Conservation (phyloP, 2,888 invertebrate genomes). For the Tetanocera ferruginea region DNA sequence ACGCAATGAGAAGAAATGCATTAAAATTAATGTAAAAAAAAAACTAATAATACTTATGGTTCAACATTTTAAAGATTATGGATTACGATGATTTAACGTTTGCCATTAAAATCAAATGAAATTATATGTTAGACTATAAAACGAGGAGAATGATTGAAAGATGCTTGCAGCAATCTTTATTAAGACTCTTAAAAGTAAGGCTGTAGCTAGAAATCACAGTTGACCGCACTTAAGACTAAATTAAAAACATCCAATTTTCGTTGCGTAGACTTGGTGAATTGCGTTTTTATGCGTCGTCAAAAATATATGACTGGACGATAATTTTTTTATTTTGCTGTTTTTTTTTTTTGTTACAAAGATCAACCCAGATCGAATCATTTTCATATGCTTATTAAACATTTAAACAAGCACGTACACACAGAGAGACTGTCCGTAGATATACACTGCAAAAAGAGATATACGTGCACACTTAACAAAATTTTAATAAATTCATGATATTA, state of each 20-base stretch:
- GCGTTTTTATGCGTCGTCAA: conserved; percentile 15
- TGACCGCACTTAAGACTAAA: neutral
- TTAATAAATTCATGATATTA: too few species aligned
- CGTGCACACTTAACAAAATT: too few species aligned
- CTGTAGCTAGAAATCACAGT: neutral
- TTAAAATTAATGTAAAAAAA: conserved; percentile 9
- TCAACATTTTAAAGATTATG: neutral
- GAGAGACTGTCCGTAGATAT: neutral
- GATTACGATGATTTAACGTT: neutral
- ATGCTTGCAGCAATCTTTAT: conserved; percentile 7
- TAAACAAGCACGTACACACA: neutral
- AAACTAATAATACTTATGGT: neutral
- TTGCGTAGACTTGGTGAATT: neutral
- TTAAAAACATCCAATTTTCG: neutral
- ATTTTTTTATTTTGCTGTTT: neutral
- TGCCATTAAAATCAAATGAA: conserved; percentile 11
- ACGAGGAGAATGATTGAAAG: neutral
- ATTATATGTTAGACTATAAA: neutral
- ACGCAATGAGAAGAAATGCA: neutral
- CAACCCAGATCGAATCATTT: neutral
- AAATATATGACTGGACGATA: neutral
- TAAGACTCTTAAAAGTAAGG: neutral
- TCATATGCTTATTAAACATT: neutral
- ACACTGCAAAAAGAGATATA: too few species aligned
- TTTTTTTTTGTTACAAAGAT: neutral